These are phyloP conservation scores for Tipula helvola DNA, from an alignment of 2,888 invertebrate species.

Conservation along the genomic window DNA sequence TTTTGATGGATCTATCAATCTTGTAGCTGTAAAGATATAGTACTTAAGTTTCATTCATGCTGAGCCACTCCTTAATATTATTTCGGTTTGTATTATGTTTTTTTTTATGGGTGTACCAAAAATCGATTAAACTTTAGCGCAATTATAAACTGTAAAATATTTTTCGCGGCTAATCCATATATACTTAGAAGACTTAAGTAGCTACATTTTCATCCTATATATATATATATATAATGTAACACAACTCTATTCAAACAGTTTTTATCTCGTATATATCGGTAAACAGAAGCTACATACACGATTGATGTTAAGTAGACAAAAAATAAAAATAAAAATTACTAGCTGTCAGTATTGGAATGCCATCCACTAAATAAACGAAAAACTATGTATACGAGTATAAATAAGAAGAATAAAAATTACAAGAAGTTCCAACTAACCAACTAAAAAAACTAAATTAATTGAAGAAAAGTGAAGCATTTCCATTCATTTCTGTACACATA, in stretches of 20 bases:
- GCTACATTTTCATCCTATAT: neutral
- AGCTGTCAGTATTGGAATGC: neutral
- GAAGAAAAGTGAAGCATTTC: neutral
- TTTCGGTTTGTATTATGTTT: neutral
- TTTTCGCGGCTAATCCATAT: neutral
- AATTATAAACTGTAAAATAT: neutral
- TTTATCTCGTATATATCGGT: neutral
- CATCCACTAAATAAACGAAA: neutral
- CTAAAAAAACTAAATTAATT: neutral
- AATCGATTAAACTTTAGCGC: neutral
- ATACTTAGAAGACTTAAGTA: neutral
- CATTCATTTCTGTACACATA: neutral
- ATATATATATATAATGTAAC: neutral
- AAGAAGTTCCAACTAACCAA: neutral
- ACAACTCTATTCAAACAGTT: neutral
- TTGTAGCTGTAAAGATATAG: neutral
- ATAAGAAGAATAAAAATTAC: neutral
- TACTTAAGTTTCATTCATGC: neutral
- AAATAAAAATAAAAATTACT: neutral
- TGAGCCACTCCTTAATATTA: neutral
- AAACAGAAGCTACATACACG: neutral
- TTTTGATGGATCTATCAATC: neutral
- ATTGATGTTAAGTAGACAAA: neutral
- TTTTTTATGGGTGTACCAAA: neutral
- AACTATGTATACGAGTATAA: neutral